Evolutionary conservation across 2,113 vertebrate species (phyloP).

Genomic region (Tretioscincus oriximinensis): DNA sequence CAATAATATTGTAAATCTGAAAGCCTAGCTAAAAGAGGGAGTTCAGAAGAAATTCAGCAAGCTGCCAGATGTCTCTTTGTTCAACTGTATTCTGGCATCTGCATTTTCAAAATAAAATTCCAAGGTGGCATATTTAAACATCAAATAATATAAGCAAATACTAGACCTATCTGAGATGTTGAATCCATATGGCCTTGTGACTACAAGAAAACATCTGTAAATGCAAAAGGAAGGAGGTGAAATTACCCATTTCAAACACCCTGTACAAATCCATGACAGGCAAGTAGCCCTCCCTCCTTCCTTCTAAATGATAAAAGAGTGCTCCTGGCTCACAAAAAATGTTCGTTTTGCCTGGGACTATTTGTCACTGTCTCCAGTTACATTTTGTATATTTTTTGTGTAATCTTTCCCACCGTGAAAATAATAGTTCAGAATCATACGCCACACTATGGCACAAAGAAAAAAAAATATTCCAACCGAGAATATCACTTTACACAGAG

Average conservation of each 20-base stretch:
- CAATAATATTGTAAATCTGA: neutral
- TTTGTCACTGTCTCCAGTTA: conserved; percentile 7
- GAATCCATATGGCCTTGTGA: conserved; percentile 14
- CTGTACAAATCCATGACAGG: neutral
- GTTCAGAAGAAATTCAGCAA: conserved; percentile 2
- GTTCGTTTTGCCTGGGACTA: neutral
- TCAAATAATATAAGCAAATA: neutral
- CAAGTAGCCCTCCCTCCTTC: neutral
- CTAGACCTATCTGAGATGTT: conserved; percentile 13
- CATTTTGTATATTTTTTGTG: conserved; percentile 3
- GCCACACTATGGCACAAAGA: neutral
- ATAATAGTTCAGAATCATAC: conserved; percentile 7
- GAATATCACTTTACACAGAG: conserved; percentile 17
- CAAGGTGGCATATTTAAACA: conserved; percentile 24
- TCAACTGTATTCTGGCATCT: conserved; percentile 18
- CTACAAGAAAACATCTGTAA: conserved; percentile 5
- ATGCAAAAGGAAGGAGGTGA: neutral
- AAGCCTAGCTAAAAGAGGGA: neutral
- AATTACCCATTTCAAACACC: conserved; percentile 19
- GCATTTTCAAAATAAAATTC: conserved; percentile 11
- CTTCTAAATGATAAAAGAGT: conserved; percentile 4
- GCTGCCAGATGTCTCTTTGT: conserved; percentile 18
- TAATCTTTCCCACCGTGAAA: conserved; percentile 16
- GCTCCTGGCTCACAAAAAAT: neutral
- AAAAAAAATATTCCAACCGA: conserved; percentile 22